Conservation (phyloP, 2,888 invertebrate genomes). For the Oscheius onirici region DNA sequence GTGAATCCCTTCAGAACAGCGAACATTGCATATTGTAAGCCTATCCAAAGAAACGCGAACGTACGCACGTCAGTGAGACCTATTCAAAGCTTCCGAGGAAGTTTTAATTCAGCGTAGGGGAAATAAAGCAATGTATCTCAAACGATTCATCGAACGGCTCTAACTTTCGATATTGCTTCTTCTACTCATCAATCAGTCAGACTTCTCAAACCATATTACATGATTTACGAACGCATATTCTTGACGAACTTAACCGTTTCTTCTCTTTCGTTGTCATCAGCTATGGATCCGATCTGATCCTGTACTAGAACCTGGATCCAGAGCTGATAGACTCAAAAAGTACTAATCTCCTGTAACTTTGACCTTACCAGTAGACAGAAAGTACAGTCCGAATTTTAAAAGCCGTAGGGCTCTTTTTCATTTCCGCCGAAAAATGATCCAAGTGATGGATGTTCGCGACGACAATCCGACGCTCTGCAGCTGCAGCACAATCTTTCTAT, state of each 20-base stretch:
- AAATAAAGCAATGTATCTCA: too few relatives aligned
- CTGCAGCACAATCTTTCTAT: background rate
- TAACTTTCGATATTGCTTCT: background rate
- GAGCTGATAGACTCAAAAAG: too few relatives aligned
- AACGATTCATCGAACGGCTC: too few relatives aligned
- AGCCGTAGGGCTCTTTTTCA: constrained; percentile 16
- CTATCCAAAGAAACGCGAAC: too few relatives aligned
- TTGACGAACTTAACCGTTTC: background rate
- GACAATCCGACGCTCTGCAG: constrained; percentile 10
- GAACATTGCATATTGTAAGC: too few relatives aligned
- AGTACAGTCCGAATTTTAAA: constrained; percentile 17
- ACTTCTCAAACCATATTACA: background rate
- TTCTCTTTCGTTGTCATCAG: background rate
- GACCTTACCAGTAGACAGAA: background rate
- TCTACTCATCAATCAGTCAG: too few relatives aligned
- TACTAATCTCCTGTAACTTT: background rate
- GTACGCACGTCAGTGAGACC: too few relatives aligned
- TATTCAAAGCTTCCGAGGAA: too few relatives aligned
- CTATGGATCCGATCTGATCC: too few relatives aligned
- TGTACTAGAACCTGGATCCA: too few relatives aligned
- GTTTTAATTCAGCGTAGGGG: too few relatives aligned
- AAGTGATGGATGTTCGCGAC: constrained; percentile 19
- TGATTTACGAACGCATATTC: background rate
- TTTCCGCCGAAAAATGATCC: constrained; percentile 26
- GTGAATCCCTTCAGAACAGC: too few relatives aligned